Percentiles rank a stretch among this genome's conserved stretches.
phyloP scores from a whole-genome alignment of 2,888 invertebrate genomes.

The Sabatieria punctata region DNA sequence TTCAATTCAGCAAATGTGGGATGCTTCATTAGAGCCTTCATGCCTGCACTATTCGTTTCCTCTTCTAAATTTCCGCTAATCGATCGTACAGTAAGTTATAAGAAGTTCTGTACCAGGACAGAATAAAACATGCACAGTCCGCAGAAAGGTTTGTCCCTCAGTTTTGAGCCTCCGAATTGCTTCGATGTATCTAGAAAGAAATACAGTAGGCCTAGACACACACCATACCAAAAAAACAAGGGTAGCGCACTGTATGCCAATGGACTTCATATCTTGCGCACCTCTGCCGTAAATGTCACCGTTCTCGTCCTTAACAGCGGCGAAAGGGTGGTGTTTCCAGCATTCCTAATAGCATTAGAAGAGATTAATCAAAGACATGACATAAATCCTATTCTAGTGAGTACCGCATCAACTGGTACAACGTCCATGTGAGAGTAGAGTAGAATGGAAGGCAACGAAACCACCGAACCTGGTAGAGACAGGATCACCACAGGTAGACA shows the following conservation, averaged over 20 bases:
- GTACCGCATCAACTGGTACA: not conserved
- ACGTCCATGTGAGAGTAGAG: not conserved
- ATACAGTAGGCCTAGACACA: not conserved
- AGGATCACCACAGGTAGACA: too few relatives aligned
- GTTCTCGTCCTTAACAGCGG: not conserved
- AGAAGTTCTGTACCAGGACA: conserved; percentile 44
- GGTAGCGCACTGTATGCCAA: not conserved
- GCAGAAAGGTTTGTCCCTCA: conserved; percentile 38
- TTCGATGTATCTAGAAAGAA: conserved; percentile 39
- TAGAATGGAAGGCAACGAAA: not conserved
- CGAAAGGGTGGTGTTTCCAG: not conserved
- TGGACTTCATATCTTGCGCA: not conserved
- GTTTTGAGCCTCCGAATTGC: conserved; percentile 46
- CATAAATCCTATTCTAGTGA: not conserved
- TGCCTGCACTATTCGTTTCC: too few relatives aligned
- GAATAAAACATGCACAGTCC: conserved; percentile 50
- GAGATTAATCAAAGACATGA: not conserved
- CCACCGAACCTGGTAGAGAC: too few relatives aligned
- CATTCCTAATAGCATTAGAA: not conserved
- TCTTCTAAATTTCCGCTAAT: too few relatives aligned
- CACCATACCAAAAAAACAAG: not conserved
- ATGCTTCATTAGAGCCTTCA: too few relatives aligned
- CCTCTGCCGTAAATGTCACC: not conserved
- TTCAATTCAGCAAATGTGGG: too few relatives aligned
- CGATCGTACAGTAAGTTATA: too few relatives aligned